phyloP scores from a whole-genome alignment of 2,888 invertebrate species.

The Cetonia aurata region DNA sequence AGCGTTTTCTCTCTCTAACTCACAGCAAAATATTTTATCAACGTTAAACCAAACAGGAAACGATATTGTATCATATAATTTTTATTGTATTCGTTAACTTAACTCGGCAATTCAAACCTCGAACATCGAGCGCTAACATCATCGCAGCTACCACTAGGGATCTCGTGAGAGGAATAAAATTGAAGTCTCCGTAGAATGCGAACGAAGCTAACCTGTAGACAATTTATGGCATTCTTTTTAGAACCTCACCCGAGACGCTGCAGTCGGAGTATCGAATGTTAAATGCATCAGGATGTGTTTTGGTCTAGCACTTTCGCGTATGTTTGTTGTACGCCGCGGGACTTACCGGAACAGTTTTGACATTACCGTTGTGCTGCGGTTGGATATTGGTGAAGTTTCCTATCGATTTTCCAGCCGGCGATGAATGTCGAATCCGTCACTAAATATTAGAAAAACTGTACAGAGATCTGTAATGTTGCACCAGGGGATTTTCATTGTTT shows the following conservation, averaged over 20 bases:
- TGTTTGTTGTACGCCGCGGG: conserved; percentile 9
- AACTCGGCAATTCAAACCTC: conserved; percentile 19
- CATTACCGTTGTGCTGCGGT: conserved; percentile 3
- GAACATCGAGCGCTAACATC: conserved; percentile 6
- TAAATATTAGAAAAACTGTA: too few relatives aligned
- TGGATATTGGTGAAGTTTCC: not conserved
- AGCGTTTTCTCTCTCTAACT: too few relatives aligned
- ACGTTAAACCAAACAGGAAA: too few relatives aligned
- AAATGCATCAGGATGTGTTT: conserved; percentile 33
- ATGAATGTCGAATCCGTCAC: too few relatives aligned
- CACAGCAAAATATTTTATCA: too few relatives aligned
- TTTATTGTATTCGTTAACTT: conserved; percentile 32
- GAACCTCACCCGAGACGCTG: not conserved
- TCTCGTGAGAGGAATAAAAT: conserved; percentile 31
- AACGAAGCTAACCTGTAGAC: not conserved
- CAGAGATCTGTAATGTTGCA: too few relatives aligned
- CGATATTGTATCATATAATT: conserved; percentile 14
- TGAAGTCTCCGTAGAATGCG: conserved; percentile 25
- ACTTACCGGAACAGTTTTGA: conserved; percentile 8
- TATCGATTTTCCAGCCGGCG: conserved; percentile 4
- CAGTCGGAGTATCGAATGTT: conserved; percentile 10
- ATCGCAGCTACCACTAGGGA: not conserved
- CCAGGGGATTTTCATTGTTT: too few relatives aligned
- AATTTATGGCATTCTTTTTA: conserved; percentile 30
- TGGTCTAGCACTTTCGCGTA: conserved; percentile 5